Percentiles rank a stretch among this genome's conserved stretches.
Evolutionary conservation across 2,888 invertebrate species (phyloP).

Genomic region (Cacoxenus indagator): DNA sequence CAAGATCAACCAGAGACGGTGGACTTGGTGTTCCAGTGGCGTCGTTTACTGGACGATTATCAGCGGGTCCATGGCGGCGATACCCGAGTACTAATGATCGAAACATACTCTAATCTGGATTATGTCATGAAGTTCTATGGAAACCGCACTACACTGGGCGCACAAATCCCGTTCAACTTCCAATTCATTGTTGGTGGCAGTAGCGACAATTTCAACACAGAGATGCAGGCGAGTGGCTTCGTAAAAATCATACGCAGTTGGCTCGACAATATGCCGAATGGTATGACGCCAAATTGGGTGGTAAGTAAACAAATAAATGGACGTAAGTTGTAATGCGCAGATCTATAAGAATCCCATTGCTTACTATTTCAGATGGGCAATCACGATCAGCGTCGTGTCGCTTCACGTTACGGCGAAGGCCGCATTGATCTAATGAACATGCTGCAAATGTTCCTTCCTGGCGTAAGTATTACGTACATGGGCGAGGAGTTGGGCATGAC

Average conservation of each 20-base stretch:
- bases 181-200: slow-evolving; percentile 74
- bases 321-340: no score
- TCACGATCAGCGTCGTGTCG: slow-evolving; percentile 78
- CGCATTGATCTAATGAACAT: slow-evolving; percentile 86
- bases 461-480: slow-evolving; percentile 74
- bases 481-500: slow-evolving; percentile 69
- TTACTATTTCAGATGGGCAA: slow-evolving; percentile 75
- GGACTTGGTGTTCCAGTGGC: slow-evolving; percentile 79
- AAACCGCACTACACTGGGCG: slow-evolving; percentile 71
- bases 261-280: slow-evolving; percentile 74
- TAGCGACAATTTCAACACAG: slow-evolving; percentile 68
- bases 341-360: no score
- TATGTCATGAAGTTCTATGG: slow-evolving; percentile 76
- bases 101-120: slow-evolving; percentile 74
- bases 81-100: slow-evolving; percentile 74
- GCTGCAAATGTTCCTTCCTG: slow-evolving; percentile 76
- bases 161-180: slow-evolving; percentile 79
- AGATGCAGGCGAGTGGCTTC: slow-evolving; percentile 71
- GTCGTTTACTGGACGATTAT: slow-evolving; percentile 75
- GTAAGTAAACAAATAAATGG: no score
- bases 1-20: slow-evolving; percentile 75
- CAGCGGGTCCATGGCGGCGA: slow-evolving; percentile 69
- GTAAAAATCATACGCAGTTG: slow-evolving; percentile 73
- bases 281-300: slow-evolving; percentile 77
- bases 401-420: slow-evolving; percentile 76